Evolutionary conservation across 2,113 vertebrate species (phyloP).

Genomic region (Lota lota): DNA sequence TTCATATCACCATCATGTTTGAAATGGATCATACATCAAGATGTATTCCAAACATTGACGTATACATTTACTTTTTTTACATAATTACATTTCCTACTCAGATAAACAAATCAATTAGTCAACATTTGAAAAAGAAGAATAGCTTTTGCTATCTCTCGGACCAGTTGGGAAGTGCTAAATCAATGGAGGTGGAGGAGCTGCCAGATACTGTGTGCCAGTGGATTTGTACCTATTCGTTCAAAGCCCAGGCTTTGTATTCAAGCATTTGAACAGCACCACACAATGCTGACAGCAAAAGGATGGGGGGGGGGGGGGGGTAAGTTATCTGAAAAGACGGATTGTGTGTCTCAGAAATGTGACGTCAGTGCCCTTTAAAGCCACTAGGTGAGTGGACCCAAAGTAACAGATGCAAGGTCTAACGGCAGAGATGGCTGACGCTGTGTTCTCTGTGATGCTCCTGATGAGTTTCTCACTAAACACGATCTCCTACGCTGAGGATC

Average conservation of each 20-base stretch:
- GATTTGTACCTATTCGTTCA: conserved; percentile 47
- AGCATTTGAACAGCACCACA: conserved; percentile 35
- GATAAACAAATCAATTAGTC: neutral
- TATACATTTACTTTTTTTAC: too few species aligned
- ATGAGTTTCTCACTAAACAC: conserved; percentile 44
- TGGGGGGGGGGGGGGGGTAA: conserved; percentile 13
- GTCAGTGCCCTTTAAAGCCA: conserved; percentile 50
- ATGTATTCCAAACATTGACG: too few species aligned
- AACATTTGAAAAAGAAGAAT: conserved; percentile 17
- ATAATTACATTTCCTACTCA: too few species aligned
- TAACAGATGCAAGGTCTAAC: conserved; percentile 32
- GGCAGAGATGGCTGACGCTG: conserved; percentile 44
- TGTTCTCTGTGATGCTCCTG: conserved; percentile 36
- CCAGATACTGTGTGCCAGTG: conserved; percentile 59
- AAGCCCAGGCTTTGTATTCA: conserved; percentile 49
- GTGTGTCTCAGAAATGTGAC: conserved; percentile 26
- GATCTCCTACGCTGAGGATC: conserved; percentile 42
- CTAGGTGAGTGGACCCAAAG: conserved; percentile 12
- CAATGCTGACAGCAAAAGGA: conserved; percentile 52
- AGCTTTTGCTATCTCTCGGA: conserved; percentile 71
- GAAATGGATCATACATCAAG: too few species aligned
- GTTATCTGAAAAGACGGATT: conserved; percentile 14
- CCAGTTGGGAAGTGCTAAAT: conserved; percentile 48
- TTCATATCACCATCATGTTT: too few species aligned
- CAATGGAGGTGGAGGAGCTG: conserved; percentile 34